Evolutionary conservation across 2,888 invertebrate genomes (phyloP), one percentile per base, ranked within the genome.

Genomic region (Polymixis lichenea): DNA sequence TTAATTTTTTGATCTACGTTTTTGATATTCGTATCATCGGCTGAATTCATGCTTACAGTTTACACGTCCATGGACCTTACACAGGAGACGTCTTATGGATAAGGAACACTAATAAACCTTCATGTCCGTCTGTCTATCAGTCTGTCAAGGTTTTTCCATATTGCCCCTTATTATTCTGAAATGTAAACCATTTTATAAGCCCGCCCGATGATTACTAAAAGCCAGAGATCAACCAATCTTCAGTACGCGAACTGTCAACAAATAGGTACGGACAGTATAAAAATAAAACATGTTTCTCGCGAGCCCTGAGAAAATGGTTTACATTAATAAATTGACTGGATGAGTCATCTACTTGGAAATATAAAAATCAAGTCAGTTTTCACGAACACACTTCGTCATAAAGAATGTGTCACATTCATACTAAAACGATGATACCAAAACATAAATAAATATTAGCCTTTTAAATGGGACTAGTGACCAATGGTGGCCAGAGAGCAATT

Each of bases 291-390:
- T 46, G 25, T 73, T 56, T 76, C 58, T 38, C 25, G 13, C 60
- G 38, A 75, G 80, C 75, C 83, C 77, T 73, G 77, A 73, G 61
- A 53, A 75, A 77, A 74, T 70, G 62, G 25, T 73, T 75, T 51
- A 79, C 60, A 73, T 73, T 67, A 74, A 76, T 78, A 74, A 19
- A 49, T 43, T 77, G 43, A 68, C 49, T 19, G 46, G 22, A 67
- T 83, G 83, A 80, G 66, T 79, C 84, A 86, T 53, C 13, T 15
- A 64, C 32, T 46, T 71, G 32, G 55, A 67, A 77, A 85, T 77
- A 71, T 61, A 74, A 61, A 58, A 72, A 72, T 32, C 25, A 28
- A 43, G 84, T 75, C 75, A 75, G 60, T 58, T 72, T 72, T 56
- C 28, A 25, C 46, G 55, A 71, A 71, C 15, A 38, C 25, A 55